Conservation (phyloP, 1,140 invertebrate genomes). For the Hermetia illucens region DNA sequence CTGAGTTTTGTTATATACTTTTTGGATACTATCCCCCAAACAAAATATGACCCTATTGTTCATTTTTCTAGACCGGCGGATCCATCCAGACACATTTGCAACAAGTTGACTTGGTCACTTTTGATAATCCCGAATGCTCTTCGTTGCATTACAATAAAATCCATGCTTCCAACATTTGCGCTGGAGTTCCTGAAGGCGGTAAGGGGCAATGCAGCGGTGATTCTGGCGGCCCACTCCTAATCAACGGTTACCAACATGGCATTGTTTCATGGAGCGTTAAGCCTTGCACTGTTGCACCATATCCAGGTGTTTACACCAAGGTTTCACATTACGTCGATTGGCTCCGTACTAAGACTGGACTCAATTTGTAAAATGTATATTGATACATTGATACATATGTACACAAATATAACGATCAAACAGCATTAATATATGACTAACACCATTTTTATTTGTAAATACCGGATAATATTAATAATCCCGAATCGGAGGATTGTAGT, state of each 20-base stretch:
- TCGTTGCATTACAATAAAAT: constrained; percentile 14
- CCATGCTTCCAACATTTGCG: constrained; percentile 26
- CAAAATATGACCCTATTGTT: neutral
- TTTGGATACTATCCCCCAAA: too few species aligned
- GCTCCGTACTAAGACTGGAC: too few species aligned
- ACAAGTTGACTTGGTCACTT: constrained; percentile 25
- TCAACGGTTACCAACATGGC: constrained; percentile 25
- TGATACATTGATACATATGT: too few species aligned
- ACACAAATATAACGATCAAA: too few species aligned
- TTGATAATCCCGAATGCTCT: constrained; percentile 24
- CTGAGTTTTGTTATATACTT: neutral
- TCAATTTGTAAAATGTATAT: too few species aligned
- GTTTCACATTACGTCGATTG: constrained; percentile 33
- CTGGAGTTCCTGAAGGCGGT: constrained; percentile 26
- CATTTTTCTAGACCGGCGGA: constrained; percentile 19
- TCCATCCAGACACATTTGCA: constrained; percentile 20
- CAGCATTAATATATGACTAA: too few species aligned
- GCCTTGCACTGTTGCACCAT: constrained; percentile 29
- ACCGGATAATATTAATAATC: too few species aligned
- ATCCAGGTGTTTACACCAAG: constrained; percentile 35
- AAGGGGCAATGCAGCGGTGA: constrained; percentile 33
- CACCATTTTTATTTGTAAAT: too few species aligned
- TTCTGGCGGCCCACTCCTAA: constrained; percentile 30
- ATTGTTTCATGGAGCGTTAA: constrained; percentile 34
- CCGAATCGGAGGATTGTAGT: too few species aligned